These are phyloP conservation scores for Smittia aterrima DNA, from an alignment of 2,888 invertebrate genomes.

Conservation along the genomic window DNA sequence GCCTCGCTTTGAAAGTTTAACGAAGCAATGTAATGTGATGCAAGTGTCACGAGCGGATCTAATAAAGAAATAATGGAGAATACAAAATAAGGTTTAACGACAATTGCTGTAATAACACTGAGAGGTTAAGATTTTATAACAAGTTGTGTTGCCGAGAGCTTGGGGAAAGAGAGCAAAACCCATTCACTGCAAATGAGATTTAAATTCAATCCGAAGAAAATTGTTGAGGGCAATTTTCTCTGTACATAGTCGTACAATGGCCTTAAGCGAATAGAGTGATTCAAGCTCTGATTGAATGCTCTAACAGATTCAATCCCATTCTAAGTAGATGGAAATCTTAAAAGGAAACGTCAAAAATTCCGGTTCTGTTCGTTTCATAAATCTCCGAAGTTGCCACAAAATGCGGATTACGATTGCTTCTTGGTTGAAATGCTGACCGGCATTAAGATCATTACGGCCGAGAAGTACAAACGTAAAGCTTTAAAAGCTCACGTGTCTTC, in stretches of 20 bases:
- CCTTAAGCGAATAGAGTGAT: no score
- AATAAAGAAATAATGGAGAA: not conserved
- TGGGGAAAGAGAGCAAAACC: not conserved
- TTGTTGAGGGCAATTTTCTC: no score
- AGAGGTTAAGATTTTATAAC: not conserved
- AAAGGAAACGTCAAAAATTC: no score
- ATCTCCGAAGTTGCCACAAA: not conserved
- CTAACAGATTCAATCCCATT: no score
- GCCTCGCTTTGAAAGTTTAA: not conserved
- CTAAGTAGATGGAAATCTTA: no score
- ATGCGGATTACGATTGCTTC: conserved; percentile 9
- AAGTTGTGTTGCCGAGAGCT: not conserved
- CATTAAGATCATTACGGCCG: not conserved
- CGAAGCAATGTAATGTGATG: not conserved
- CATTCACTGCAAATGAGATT: not conserved
- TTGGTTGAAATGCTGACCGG: not conserved
- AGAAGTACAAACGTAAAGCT: not conserved
- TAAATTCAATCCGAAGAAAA: no score
- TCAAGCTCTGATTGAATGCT: no score
- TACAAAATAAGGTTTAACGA: conserved; percentile 3
- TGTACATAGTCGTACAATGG: no score
- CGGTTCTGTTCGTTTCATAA: no score
- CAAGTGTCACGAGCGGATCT: not conserved
- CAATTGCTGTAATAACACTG: not conserved
- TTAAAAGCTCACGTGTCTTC: no score